Evolutionary conservation across 2,113 vertebrate genomes (phyloP).

Genomic region (Dasyornis broadbenti): DNA sequence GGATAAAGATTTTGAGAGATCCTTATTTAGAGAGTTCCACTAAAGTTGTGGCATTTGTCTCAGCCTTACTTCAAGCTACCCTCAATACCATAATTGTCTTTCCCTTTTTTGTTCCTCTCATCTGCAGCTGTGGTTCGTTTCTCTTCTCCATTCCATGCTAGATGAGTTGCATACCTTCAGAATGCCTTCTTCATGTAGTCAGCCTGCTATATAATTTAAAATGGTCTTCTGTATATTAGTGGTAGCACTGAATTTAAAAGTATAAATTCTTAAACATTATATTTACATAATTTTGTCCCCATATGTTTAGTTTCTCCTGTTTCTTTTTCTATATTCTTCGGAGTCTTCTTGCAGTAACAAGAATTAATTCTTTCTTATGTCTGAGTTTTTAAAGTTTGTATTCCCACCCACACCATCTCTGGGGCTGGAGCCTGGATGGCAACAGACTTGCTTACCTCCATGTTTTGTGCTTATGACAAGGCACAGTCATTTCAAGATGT

Average conservation of each 20-base stretch:
- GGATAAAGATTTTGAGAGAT: neutral
- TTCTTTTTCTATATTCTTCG: neutral
- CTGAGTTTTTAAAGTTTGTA: neutral
- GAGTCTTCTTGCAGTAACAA: rapidly evolving
- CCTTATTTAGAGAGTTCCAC: neutral
- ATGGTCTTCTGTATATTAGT: neutral
- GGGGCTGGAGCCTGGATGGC: neutral
- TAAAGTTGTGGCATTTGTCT: neutral
- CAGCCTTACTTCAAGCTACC: neutral
- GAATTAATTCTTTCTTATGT: neutral
- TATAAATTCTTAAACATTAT: neutral
- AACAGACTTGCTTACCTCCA: neutral
- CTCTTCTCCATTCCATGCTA: neutral
- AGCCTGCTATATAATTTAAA: neutral
- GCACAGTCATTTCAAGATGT: neutral
- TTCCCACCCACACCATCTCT: neutral
- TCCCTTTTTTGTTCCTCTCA: neutral
- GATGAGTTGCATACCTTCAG: neutral
- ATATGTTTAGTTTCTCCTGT: neutral
- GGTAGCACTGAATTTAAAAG: neutral
- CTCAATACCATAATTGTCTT: neutral
- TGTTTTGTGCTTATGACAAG: neutral
- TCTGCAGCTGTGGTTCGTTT: neutral
- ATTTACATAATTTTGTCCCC: neutral
- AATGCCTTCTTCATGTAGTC: neutral